These are phyloP conservation scores for Aphis craccivora DNA, from an alignment of 1,140 invertebrate species.

Conservation along the genomic window DNA sequence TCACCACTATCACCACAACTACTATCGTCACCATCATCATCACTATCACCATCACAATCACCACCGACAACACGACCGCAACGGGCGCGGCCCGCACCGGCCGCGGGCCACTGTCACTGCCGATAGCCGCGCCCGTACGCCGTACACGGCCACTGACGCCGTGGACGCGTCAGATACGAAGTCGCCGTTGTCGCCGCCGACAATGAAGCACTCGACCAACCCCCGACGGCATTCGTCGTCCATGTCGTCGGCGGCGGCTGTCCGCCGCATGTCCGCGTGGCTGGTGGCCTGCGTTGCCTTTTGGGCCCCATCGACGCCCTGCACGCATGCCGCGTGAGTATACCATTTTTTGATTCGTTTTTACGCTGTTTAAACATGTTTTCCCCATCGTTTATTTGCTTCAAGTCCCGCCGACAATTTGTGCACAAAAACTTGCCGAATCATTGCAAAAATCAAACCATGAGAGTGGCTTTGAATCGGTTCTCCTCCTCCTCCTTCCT, in stretches of 20 bases:
- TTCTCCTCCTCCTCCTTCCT: neutral
- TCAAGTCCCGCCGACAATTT: no score
- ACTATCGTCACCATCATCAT: neutral
- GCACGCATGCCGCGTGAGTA: conserved; percentile 53
- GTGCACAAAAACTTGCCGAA: neutral
- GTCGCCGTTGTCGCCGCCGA: neutral
- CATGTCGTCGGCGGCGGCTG: neutral
- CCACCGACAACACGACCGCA: neutral
- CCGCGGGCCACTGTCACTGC: neutral
- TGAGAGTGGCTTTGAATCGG: neutral
- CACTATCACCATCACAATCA: neutral
- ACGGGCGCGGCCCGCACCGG: neutral
- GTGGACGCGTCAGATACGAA: neutral
- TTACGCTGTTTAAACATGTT: no score
- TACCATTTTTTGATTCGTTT: neutral
- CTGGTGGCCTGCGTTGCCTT: conserved; percentile 49
- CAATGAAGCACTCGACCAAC: neutral
- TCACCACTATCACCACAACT: neutral
- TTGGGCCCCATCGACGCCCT: conserved; percentile 7
- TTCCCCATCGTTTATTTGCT: neutral
- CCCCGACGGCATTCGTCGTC: neutral
- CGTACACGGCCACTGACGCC: neutral
- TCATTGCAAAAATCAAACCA: neutral
- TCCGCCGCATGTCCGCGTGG: conserved; percentile 47
- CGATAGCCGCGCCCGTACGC: neutral